These are phyloP conservation scores for Chunga burmeisteri DNA, from an alignment of 2,113 vertebrate species.

Conservation along the genomic window DNA sequence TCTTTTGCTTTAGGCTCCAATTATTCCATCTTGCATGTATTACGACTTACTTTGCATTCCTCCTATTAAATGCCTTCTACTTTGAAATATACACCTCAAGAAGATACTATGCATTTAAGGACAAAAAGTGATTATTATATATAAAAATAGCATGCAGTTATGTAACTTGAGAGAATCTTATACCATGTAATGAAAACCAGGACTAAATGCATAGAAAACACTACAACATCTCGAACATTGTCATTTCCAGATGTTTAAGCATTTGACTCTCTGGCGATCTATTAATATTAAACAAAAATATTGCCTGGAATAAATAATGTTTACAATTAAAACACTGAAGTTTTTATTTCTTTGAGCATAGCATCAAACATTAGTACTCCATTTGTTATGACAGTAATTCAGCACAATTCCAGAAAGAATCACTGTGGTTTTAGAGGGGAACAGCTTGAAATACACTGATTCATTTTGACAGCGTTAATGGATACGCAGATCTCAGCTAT, in stretches of 20 bases:
- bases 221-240: background rate
- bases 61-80: background rate
- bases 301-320: background rate
- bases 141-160: background rate
- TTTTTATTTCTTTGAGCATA: background rate
- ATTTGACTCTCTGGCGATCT: background rate
- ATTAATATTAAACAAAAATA: background rate
- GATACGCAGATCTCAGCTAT: accelerated
- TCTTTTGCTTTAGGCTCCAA: background rate
- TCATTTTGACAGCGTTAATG: background rate
- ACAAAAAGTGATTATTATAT: background rate
- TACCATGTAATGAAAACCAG: background rate
- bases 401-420: background rate
- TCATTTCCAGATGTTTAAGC: background rate
- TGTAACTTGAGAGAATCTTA: background rate
- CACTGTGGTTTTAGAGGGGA: background rate
- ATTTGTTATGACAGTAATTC: background rate
- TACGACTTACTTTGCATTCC: background rate
- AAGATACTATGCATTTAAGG: background rate
- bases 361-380: background rate
- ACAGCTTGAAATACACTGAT: background rate
- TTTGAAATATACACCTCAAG: background rate
- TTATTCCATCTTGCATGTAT: background rate
- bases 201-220: background rate
- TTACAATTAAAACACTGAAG: background rate